phyloP scores from a whole-genome alignment of 2,113 vertebrate species.

The Microcebus murinus region DNA sequence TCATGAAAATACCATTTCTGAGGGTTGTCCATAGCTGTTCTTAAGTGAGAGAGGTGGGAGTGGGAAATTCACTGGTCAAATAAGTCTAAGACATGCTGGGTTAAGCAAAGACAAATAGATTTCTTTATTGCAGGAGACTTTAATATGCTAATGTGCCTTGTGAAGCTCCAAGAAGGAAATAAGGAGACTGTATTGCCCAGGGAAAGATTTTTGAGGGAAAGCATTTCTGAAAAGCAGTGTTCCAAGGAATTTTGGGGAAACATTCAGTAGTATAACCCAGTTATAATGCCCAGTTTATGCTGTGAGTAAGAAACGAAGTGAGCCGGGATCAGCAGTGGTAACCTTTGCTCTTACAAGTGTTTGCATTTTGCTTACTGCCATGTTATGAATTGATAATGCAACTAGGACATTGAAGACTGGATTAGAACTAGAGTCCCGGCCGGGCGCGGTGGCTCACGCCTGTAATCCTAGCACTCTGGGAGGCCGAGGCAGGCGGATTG shows the following conservation, averaged over 20 bases:
- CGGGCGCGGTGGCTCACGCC: too few species aligned
- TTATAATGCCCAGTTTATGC: neutral
- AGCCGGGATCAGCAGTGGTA: neutral
- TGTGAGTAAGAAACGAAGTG: neutral
- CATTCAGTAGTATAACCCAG: neutral
- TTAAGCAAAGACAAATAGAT: neutral
- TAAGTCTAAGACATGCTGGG: neutral
- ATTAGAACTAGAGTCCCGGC: neutral
- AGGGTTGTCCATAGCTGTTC: neutral
- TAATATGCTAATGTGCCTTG: neutral
- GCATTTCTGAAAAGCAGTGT: neutral
- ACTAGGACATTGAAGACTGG: neutral
- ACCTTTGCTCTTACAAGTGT: neutral
- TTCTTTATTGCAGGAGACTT: neutral
- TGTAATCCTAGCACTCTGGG: too few species aligned
- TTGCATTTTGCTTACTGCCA: neutral
- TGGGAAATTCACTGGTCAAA: neutral
- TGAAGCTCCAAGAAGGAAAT: neutral
- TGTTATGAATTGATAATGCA: neutral
- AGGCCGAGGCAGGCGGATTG: too few species aligned
- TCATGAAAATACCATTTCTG: neutral
- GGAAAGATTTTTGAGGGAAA: neutral
- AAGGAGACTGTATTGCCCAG: neutral
- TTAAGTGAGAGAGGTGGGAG: neutral
- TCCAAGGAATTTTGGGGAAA: neutral